Evolutionary conservation across 2,888 invertebrate species (phyloP), one percentile per base, ranked within the genome.

Genomic region (Nomada hirtipes): DNA sequence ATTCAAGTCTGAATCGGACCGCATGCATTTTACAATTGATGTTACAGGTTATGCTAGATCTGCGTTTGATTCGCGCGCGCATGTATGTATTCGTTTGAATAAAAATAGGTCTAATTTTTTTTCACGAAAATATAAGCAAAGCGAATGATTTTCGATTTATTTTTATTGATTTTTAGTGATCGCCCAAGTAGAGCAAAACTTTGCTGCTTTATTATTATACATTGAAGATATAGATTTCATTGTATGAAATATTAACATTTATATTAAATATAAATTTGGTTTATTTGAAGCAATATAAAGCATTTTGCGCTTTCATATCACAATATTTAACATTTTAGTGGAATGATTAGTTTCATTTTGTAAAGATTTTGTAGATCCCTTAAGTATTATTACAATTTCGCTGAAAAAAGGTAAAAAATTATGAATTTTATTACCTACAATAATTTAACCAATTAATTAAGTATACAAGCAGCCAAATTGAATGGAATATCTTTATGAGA

Each of bases 391-490:
- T 73, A 86, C 23, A 86, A 76, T 61, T 83, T 85, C 57, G 84
- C 88, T 88, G 86, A 79, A 88, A 88, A 81, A 75, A 68, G 10
- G 18, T 23, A 60, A 44, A 76, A 85, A 53, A 36, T 18, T 7
- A 44, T 57, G 42, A 9, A 26, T 63, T 53, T 59, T 42, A 57
- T 73, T 57, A 76, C 47, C 11, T 44, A 18, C 59, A 47, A 23
- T 52, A 36, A 23, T 52, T 72, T n/a, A n/a, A 18, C 23, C 11
- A 68, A 44, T 65, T 57, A 20, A 42, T 15, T 15, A 23, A 26
- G 20, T 1, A 64, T n/a, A 42, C 47, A 26, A 26, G 1, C 20
- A 20, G 55, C 36, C 42, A 23, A 63, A 42, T 47, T 47, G 42
- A 68, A 55, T 42, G 36, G 10, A 18, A 18, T 3, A 18, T 36